Evolutionary conservation across 64 coral and sea anemone species (phyloP).

Genomic region (Pocillopora damicornis): DNA sequence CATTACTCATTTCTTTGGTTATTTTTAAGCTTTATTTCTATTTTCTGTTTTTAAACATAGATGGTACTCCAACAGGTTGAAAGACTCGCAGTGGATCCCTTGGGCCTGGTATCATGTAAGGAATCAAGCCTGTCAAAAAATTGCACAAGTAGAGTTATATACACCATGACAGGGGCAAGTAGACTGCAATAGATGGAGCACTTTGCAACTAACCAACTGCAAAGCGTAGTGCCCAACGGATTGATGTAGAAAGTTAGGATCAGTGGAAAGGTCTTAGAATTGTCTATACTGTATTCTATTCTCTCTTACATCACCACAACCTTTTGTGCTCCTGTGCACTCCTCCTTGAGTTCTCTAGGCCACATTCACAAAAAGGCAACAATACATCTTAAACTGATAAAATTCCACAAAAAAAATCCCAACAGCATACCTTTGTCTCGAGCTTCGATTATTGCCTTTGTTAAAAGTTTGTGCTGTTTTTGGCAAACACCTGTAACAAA

Average conservation of each 20-base stretch:
- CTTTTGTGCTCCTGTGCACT: too few species aligned
- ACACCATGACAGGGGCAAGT: neutral
- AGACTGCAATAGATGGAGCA: neutral
- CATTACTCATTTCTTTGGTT: neutral
- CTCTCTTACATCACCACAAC: too few species aligned
- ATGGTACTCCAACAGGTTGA: conserved; percentile 70
- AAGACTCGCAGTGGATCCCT: conserved; percentile 60
- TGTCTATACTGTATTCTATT: too few species aligned
- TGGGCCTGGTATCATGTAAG: conserved; percentile 87
- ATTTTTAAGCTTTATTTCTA: neutral
- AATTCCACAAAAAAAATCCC: neutral
- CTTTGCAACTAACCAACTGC: too few species aligned
- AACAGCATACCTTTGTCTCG: conserved; percentile 62
- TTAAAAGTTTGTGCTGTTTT: conserved; percentile 80
- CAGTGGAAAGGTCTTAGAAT: too few species aligned
- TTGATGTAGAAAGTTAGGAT: too few species aligned
- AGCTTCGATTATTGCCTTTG: conserved; percentile 69
- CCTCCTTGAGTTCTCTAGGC: too few species aligned
- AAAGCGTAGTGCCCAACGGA: too few species aligned
- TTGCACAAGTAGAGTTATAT: neutral
- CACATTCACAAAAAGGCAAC: too few species aligned
- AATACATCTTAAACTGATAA: too few species aligned
- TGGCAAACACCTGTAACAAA: conserved; percentile 76
- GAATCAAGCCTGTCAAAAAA: conserved; percentile 57
- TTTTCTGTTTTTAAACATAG: conserved; percentile 84